phyloP scores from a whole-genome alignment of 2,113 vertebrate species.

The Corynorhinus townsendii region DNA sequence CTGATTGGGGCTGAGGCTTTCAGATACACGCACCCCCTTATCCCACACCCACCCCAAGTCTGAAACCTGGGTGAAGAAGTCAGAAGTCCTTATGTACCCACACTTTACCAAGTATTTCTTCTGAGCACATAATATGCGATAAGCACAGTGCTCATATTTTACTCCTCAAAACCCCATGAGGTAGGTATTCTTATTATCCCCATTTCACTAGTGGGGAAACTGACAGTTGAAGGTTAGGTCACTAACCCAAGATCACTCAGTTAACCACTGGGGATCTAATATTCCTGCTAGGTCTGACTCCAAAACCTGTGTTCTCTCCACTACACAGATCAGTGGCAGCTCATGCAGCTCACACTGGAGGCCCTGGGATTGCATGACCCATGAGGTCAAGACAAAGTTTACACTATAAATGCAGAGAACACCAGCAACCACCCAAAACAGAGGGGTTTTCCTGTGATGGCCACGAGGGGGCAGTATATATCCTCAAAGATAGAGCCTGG shows the following conservation, averaged over 20 bases:
- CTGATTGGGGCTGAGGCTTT: neutral
- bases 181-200: neutral
- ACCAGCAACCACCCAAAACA: neutral
- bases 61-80: neutral
- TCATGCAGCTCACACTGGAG: neutral
- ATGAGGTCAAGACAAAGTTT: neutral
- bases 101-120: neutral
- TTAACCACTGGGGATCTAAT: neutral
- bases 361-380: neutral
- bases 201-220: neutral
- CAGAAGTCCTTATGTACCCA: neutral
- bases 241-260: neutral
- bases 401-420: neutral
- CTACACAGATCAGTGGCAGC: neutral
- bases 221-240: neutral
- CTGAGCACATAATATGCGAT: neutral
- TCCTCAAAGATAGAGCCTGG: neutral
- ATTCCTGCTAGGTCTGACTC: neutral
- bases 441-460: neutral
- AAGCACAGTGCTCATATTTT: neutral
- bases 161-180: neutral
- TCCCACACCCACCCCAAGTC: neutral
- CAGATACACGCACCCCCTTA: neutral
- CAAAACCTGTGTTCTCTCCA: neutral
- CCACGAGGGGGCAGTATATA: neutral